phyloP scores from a whole-genome alignment of 1,140 invertebrate species.

The Drosophila punjabiensis region DNA sequence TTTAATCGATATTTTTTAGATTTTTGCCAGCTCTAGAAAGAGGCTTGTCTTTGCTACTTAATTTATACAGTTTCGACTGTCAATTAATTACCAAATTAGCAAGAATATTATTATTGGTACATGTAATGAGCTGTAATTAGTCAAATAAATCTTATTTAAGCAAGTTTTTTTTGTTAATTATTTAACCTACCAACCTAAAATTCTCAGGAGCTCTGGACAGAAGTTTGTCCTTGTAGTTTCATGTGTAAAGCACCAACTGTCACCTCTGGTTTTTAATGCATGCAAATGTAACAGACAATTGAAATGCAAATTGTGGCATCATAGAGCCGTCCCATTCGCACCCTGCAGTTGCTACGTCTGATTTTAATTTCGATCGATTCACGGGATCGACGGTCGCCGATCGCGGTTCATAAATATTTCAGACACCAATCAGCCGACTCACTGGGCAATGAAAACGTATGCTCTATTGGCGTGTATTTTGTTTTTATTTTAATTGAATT shows the following conservation, averaged over 20 bases:
- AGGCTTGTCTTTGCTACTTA: no score
- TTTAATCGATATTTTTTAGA: no score
- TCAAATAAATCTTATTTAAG: not conserved
- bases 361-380: constrained; percentile 46
- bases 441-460: constrained; percentile 20
- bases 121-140: no score
- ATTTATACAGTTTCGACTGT: no score
- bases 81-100: no score
- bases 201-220: not conserved
- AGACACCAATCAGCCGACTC: constrained; percentile 25
- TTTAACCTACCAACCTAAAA: no score
- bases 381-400: constrained; percentile 44
- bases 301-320: constrained; percentile 48
- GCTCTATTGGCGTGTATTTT: constrained; percentile 39
- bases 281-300: constrained; percentile 55
- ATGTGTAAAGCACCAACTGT: no score
- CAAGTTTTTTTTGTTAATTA: not conserved
- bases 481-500: constrained; percentile 20
- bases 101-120: not conserved
- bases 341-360: not conserved
- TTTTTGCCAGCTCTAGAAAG: no score
- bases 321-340: constrained; percentile 14
- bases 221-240: constrained; percentile 1
- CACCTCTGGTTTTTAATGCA: constrained; percentile 23
- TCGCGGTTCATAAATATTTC: constrained; percentile 65